phyloP scores from a whole-genome alignment of 1,140 invertebrate genomes.

The Drosophila sucinea region DNA sequence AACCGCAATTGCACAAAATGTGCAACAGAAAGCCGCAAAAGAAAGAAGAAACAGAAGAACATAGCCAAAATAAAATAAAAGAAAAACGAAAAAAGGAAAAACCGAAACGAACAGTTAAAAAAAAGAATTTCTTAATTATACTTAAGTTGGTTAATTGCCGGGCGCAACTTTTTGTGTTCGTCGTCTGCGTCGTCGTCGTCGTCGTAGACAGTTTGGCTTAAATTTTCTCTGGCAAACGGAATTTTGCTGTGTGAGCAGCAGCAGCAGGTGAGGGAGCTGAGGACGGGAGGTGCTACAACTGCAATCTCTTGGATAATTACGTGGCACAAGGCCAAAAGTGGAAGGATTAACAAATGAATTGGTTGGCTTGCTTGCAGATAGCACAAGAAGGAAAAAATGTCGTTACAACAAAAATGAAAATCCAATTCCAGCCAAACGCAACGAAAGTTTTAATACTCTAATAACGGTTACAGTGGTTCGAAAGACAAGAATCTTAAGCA shows the following conservation, averaged over 20 bases:
- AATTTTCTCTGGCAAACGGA: constrained; percentile 4
- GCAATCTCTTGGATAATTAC: constrained; percentile 24
- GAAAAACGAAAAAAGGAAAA: background rate
- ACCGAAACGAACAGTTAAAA: background rate
- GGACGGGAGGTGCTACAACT: background rate
- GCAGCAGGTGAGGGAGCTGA: background rate
- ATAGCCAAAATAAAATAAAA: background rate
- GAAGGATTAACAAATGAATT: constrained; percentile 19
- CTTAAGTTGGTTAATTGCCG: constrained; percentile 28
- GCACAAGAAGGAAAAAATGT: background rate
- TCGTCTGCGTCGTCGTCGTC: background rate
- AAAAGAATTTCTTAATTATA: constrained; percentile 20
- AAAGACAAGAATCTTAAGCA: no score
- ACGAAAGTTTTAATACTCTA: no score
- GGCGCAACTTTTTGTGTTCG: constrained; percentile 15
- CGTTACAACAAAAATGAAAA: background rate
- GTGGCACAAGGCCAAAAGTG: constrained; percentile 21
- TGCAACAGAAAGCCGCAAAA: constrained; percentile 21
- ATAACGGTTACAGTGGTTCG: no score
- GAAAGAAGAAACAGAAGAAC: constrained; percentile 9
- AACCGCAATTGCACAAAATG: constrained; percentile 19
- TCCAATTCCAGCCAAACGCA: no score
- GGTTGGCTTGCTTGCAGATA: constrained; percentile 13
- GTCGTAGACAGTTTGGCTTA: constrained; percentile 15
- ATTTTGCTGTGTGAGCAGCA: background rate